These are phyloP conservation scores for Pseudococcus longispinus DNA, from an alignment of 2,888 invertebrate genomes.

Conservation along the genomic window DNA sequence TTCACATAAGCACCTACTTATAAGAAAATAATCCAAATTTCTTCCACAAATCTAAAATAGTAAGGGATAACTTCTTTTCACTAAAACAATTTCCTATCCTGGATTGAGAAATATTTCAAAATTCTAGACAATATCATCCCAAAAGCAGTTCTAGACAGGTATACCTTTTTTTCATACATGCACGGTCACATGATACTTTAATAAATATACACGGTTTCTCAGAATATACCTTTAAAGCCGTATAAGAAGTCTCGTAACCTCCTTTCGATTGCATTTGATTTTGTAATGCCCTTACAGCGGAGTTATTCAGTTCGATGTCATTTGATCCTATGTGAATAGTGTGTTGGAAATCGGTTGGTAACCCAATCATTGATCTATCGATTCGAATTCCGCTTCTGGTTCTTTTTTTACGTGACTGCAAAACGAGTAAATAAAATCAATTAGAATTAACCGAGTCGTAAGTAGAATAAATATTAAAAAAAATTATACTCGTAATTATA, in stretches of 20 bases:
- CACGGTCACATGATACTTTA: neutral
- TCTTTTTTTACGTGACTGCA: conserved; percentile 64
- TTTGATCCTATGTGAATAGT: conserved; percentile 90
- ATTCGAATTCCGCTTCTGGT: conserved; percentile 69
- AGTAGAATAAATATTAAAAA: neutral
- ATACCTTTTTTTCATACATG: neutral
- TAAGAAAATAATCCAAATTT: no score
- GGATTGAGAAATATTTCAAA: neutral
- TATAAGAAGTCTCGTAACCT: conserved; percentile 75
- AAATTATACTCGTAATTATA: no score
- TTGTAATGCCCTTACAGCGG: conserved; percentile 85
- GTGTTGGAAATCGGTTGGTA: conserved; percentile 94
- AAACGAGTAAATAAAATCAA: neutral
- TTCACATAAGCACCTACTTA: no score
- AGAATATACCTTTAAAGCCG: conserved; percentile 47
- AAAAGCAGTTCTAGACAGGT: neutral
- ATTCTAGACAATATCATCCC: neutral
- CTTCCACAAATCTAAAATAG: no score
- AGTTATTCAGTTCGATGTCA: conserved; percentile 83
- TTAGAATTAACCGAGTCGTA: neutral
- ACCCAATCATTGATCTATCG: conserved; percentile 90
- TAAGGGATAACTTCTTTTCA: no score
- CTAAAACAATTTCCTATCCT: no score
- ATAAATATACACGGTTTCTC: neutral
- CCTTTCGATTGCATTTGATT: conserved; percentile 97